Percentiles rank a stretch among this genome's conserved stretches.
These are phyloP conservation scores for Tryphoninae sp. DNA, from an alignment of 2,888 invertebrate species.

Conservation along the genomic window DNA sequence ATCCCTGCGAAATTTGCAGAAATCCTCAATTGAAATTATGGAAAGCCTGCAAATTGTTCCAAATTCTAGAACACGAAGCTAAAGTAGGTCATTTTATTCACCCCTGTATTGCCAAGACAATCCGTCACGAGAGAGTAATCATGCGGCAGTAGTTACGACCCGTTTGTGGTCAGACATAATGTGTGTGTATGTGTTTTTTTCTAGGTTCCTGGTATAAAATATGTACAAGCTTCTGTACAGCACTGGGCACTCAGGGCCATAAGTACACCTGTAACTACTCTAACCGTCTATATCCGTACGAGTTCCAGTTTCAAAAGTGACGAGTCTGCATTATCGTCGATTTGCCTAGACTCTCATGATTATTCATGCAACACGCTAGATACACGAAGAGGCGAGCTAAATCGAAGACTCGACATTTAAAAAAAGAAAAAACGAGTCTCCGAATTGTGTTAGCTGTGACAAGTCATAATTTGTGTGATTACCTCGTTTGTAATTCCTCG, in stretches of 20 bases:
- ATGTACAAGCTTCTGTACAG: neutral
- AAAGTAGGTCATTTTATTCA: conserved; percentile 15
- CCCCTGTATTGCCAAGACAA: conserved; percentile 22
- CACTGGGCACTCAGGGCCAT: neutral
- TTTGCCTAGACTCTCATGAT: conserved; percentile 47
- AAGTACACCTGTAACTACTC: conserved; percentile 2
- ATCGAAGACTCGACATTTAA: conserved; percentile 18
- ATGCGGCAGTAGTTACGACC: conserved; percentile 27
- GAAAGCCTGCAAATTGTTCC: conserved; percentile 7
- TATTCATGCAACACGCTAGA: conserved; percentile 46
- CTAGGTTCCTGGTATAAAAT: conserved; percentile 8
- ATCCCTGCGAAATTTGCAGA: conserved; percentile 29
- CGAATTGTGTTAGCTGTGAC: conserved; percentile 18
- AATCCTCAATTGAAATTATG: conserved; percentile 23
- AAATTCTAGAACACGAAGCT: neutral
- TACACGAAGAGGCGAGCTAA: conserved; percentile 12
- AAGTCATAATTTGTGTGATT: conserved; percentile 53
- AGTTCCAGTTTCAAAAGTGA: conserved; percentile 21
- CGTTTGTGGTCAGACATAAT: conserved; percentile 23
- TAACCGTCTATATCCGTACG: neutral
- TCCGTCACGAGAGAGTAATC: conserved; percentile 31
- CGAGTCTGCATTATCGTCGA: conserved; percentile 50
- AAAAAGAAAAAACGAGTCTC: neutral
- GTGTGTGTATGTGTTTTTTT: conserved; percentile 12
- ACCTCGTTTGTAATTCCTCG: conserved; percentile 47